Base-by-base conservation (phyloP, 2,797 vertebrate genomes). In the Sebastes kiyomatsui region DNA sequence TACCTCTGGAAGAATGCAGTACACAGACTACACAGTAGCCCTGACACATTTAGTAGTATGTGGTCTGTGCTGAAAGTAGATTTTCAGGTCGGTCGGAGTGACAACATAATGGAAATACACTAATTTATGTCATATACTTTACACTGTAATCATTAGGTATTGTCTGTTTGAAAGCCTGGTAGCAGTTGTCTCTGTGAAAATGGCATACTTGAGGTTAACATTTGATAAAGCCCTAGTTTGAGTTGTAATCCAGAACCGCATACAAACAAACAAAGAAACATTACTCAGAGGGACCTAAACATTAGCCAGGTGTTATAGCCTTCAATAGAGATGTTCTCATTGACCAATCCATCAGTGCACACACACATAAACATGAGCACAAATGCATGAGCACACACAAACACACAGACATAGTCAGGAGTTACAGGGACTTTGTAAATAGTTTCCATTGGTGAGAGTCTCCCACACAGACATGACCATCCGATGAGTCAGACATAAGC, bases 391-490 rank as follows among this genome's bases (percentile, higher is more conserved):
- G 16, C 66, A 75, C 62, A 70, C 30, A 61, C 61, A 58, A 35
- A 75, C 67, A 75, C 23, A 75, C 77, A 75, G n/a, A 71, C 38
- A 85, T 25, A 79, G 72, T 83, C 55, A 13, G 67, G 85, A 81
- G 69, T 81, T 89, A 87, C 67, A 81, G 64, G 78, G 84, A 86
- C 85, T 89, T 86, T 86, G 88, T 78, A 85, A 92, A 94, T 94
- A 94, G 89, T 94, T 95, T 95, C 92, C 93, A 87, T 87, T 86
- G 85, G 88, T 86, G 79, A 84, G 77, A 79, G 79, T 79, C 61
- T 85, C 81, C 80, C 66, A 64, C 78, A 67, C 38, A 88, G 87
- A 88, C 84, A 90, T 84, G 82, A 83, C 85, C 81, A 82, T 81
- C 62, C 80, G 42, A 75, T 89, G 90, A 94, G 86, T 93, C 90